Base-by-base conservation (phyloP, 2,888 invertebrate genomes). In the Epinotia demarniana region DNA sequence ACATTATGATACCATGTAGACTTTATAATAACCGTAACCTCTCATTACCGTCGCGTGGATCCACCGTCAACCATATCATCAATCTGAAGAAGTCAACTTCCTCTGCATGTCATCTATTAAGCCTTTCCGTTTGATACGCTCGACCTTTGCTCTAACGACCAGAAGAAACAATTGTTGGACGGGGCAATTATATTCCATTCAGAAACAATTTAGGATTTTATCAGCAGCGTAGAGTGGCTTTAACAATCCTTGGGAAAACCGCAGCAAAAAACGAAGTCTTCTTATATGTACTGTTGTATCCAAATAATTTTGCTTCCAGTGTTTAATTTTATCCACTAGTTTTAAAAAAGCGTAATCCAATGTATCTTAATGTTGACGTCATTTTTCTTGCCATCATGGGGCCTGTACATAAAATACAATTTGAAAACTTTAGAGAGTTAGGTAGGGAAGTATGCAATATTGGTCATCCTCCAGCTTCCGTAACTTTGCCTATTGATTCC, bases 151-250 rank as follows among this genome's bases (percentile, higher is more conserved):
- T 46, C 27, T 60, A 69, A 46, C 46, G 19, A 68, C 23, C 46
- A 13, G 57, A 18, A 39, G 57, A 58, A 69, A 69, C 69, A 69
- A 69, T 69, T 46, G 46, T 58, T 69, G n/a, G 69, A 19, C 16
- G 68, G 23, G 19, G 66, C 58, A 69, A 69, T 69, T 69, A 69
- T 60, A 57, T 5, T 46, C 46, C 69, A 69, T 69, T 69, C 46
- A 69, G 58, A 69, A 23, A 69, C 60, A 69, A 69, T 58, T 60
- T 69, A 60, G 58, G 69, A 69, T 69, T 69, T 69, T 69, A 69
- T 69, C 69, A 60, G 46, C 69, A 60, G 46, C 46, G 16, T 61
- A 39, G 39, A 39, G 55, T 67, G 69, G 16, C 11, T 66, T 3
- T 3, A 58, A 23, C 16, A 68, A 69, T 69, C 27, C 43, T 39